Percentiles rank a stretch among this genome's conserved stretches.
These are phyloP conservation scores for Macrosiphum euphorbiae DNA, from an alignment of 2,888 invertebrate genomes.

Conservation along the genomic window DNA sequence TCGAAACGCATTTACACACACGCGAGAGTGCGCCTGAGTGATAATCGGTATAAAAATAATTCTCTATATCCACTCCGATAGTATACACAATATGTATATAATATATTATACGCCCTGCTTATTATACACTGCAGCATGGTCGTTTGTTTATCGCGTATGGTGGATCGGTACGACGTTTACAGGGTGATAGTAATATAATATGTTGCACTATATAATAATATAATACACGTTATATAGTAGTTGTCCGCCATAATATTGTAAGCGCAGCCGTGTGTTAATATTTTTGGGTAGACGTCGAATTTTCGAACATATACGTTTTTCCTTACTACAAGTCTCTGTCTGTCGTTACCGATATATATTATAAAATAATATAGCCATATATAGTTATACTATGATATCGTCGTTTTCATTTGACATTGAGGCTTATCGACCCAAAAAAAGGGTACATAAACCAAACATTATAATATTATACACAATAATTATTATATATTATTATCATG, in stretches of 20 bases:
- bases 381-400: background rate
- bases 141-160: background rate
- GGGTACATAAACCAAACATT: background rate
- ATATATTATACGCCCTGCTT: background rate
- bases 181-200: background rate
- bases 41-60: slow-evolving; percentile 17
- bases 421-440: background rate
- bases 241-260: background rate
- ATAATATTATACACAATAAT: background rate
- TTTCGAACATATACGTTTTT: background rate
- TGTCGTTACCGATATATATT: background rate
- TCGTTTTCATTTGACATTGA: background rate
- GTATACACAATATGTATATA: background rate
- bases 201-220: background rate
- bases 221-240: background rate
- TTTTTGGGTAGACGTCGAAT: background rate
- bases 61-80: background rate
- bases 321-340: background rate
- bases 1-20: slow-evolving; percentile 29
- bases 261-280: background rate
- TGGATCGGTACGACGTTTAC: background rate
- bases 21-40: too few species aligned
- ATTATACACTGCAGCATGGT: background rate
- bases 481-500: background rate
- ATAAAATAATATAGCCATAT: background rate